Conservation (phyloP, 2,797 vertebrate species). For the Epinephelus malabaricus region DNA sequence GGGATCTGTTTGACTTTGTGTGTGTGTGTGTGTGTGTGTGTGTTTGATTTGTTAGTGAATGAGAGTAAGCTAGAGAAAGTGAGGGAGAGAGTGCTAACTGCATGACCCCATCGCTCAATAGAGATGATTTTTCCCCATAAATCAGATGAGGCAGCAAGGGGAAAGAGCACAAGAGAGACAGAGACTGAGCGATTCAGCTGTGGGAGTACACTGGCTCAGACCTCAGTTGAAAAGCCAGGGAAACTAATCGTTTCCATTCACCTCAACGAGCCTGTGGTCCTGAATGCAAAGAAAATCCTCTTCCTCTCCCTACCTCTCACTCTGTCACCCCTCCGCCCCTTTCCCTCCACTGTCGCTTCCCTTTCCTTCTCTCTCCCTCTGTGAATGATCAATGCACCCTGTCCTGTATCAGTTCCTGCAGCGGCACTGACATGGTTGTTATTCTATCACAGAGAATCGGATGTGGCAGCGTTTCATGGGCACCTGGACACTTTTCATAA, state of each 20-base stretch:
- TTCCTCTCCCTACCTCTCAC: conserved; percentile 34
- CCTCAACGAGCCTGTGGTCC: conserved; percentile 61
- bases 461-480: conserved; percentile 72
- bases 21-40: conserved; percentile 7
- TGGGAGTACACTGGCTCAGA: conserved; percentile 70
- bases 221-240: conserved; percentile 66
- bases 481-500: conserved; percentile 73
- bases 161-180: conserved; percentile 60
- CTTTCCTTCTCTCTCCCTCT: conserved; percentile 26
- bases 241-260: conserved; percentile 78
- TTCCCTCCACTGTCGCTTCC: conserved; percentile 15
- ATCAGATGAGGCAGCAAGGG: conserved; percentile 68
- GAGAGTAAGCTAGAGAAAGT: conserved; percentile 46
- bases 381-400: conserved; percentile 69
- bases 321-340: conserved; percentile 23
- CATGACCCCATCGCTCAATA: conserved; percentile 78
- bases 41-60: conserved; percentile 61
- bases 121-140: conserved; percentile 79
- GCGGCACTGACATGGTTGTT: conserved; percentile 67
- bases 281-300: conserved; percentile 65
- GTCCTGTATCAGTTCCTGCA: conserved; percentile 55
- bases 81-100: conserved; percentile 54
- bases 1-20: conserved; percentile 33
- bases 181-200: conserved; percentile 70
- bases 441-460: conserved; percentile 74